phyloP scores from a whole-genome alignment of 1,140 invertebrate genomes.

The Pissodes strobi region DNA sequence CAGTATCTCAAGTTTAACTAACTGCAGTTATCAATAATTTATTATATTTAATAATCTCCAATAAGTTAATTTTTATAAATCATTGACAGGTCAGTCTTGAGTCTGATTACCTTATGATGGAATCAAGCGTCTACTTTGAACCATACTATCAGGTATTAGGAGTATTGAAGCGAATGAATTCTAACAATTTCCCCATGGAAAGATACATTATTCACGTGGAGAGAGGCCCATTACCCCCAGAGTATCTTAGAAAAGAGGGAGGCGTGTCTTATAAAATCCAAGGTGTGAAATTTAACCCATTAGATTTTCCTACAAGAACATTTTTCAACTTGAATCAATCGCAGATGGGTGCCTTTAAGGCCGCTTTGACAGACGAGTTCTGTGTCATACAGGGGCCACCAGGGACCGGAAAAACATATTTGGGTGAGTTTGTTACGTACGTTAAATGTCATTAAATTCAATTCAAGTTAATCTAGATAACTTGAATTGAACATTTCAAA shows the following conservation, averaged over 20 bases:
- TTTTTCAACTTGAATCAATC: conserved; percentile 60
- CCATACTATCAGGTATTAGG: conserved; percentile 68
- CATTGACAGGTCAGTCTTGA: conserved; percentile 46
- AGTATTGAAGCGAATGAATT: conserved; percentile 61
- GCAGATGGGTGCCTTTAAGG: conserved; percentile 64
- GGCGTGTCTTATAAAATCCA: conserved; percentile 30
- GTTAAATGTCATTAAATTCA: no score
- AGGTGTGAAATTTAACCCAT: conserved; percentile 13
- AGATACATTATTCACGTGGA: conserved; percentile 61
- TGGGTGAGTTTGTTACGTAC: no score
- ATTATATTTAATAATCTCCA: no score
- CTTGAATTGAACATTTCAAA: no score
- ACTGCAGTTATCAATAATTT: no score
- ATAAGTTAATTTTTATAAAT: no score
- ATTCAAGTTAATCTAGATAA: no score
- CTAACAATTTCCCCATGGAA: conserved; percentile 65
- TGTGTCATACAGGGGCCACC: conserved; percentile 80
- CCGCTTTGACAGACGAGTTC: conserved; percentile 66
- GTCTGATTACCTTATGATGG: conserved; percentile 63
- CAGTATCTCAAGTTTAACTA: no score
- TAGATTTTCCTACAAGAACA: conserved; percentile 38
- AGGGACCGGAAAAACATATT: conserved; percentile 79
- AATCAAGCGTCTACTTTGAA: conserved; percentile 71
- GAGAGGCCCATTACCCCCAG: conserved; percentile 29
- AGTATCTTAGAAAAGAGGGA: conserved; percentile 36